Conservation (phyloP, 2,113 vertebrate species). For the Sciurus niger region DNA sequence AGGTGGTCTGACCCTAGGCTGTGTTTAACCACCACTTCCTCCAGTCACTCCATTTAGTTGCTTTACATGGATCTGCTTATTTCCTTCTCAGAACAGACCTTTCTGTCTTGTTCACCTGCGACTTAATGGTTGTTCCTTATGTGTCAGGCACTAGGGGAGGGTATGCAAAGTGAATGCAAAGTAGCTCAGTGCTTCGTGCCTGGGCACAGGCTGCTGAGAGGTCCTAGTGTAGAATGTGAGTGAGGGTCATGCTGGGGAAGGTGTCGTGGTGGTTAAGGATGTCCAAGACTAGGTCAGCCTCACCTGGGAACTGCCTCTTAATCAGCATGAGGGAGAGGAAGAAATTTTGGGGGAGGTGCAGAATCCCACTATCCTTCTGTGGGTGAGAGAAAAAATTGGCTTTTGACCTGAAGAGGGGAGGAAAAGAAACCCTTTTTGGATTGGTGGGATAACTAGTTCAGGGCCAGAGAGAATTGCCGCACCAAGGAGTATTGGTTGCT, state of each 20-base stretch:
- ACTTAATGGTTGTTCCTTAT: conserved; percentile 20
- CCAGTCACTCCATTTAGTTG: not conserved
- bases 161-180: not conserved
- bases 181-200: not conserved
- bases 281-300: not conserved
- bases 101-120: conserved; percentile 27
- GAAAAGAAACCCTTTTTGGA: conserved; percentile 54
- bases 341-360: not conserved
- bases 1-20: not conserved
- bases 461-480: not conserved
- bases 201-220: not conserved
- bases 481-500: conserved; percentile 23
- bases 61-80: not conserved
- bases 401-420: conserved; percentile 37
- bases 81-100: conserved; percentile 42
- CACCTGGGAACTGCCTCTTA: not conserved
- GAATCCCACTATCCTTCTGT: conserved; percentile 1
- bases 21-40: not conserved
- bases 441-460: conserved; percentile 7
- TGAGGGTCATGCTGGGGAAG: not conserved
- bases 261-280: not conserved
- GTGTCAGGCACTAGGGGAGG: not conserved
- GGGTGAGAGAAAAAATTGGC: not conserved
- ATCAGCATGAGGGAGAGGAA: not conserved
- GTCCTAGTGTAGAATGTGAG: not conserved